A percentile compares a stretch with the other conserved stretches of the same genome.
Conservation (phyloP, 2,113 vertebrate species). For the Grus americana region DNA sequence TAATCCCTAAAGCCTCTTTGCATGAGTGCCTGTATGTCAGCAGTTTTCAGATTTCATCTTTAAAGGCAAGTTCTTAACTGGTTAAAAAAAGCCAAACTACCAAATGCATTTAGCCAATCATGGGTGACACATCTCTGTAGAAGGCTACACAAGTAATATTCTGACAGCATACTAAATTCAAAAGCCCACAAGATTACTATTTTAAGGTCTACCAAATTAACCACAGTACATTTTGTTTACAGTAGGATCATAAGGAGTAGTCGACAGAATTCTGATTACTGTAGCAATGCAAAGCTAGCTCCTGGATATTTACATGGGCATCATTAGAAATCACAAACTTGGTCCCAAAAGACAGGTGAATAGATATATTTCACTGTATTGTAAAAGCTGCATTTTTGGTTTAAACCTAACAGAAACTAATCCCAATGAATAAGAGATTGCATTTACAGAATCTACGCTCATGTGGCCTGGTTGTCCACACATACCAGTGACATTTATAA, state of each 20-base stretch:
- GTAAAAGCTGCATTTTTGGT: neutral
- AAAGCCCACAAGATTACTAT: conserved; percentile 28
- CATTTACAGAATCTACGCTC: neutral
- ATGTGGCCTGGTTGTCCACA: neutral
- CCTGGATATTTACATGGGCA: neutral
- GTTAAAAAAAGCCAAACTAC: neutral
- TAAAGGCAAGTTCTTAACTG: neutral
- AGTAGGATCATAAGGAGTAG: neutral
- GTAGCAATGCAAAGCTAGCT: neutral
- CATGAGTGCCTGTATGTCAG: neutral
- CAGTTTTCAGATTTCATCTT: conserved; percentile 24
- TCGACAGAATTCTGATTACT: neutral
- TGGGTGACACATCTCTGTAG: neutral
- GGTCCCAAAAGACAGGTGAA: neutral
- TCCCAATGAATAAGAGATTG: neutral
- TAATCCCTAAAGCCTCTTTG: conserved; percentile 30
- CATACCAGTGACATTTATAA: neutral
- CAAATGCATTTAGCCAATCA: neutral
- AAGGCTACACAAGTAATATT: neutral
- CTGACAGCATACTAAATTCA: neutral
- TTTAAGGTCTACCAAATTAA: conserved; percentile 29
- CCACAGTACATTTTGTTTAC: neutral
- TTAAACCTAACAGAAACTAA: neutral
- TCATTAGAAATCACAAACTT: neutral
- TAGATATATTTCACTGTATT: neutral